Conservation (phyloP, 2,797 vertebrate species). For the Danionella dracula region DNA sequence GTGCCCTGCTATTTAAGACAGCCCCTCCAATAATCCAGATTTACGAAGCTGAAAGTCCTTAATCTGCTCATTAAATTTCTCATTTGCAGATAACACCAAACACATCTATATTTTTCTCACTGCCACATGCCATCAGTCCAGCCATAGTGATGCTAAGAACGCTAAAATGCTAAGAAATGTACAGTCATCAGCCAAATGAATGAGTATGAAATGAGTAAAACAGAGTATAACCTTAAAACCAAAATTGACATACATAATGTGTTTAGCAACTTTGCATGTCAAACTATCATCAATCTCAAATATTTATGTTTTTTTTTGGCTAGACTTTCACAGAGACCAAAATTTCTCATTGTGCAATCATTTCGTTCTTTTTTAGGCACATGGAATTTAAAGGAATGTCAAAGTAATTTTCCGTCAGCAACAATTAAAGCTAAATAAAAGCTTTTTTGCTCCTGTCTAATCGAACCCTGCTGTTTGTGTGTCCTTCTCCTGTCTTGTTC, state of each 20-base stretch:
- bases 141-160: background rate
- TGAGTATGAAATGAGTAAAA: too few species aligned
- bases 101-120: conserved; percentile 9
- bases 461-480: conserved; percentile 35
- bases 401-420: conserved; percentile 27
- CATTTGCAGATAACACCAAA: conserved; percentile 14
- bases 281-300: too few species aligned
- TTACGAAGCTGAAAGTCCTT: conserved; percentile 21
- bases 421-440: conserved; percentile 11
- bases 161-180: too few species aligned
- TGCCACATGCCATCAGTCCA: background rate
- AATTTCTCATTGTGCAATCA: too few species aligned
- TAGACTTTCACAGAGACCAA: too few species aligned
- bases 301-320: too few species aligned
- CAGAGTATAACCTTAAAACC: too few species aligned
- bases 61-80: conserved; percentile 35
- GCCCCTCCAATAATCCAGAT: conserved; percentile 14
- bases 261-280: too few species aligned
- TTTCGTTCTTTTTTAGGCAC: too few species aligned
- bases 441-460: conserved; percentile 25
- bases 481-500: conserved; percentile 31
- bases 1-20: conserved; percentile 1
- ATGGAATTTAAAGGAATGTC: too few species aligned
- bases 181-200: too few species aligned
- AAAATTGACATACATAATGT: too few species aligned